Conservation (phyloP, 2,797 vertebrate species). For the Sternarchorhynchus goeldii region DNA sequence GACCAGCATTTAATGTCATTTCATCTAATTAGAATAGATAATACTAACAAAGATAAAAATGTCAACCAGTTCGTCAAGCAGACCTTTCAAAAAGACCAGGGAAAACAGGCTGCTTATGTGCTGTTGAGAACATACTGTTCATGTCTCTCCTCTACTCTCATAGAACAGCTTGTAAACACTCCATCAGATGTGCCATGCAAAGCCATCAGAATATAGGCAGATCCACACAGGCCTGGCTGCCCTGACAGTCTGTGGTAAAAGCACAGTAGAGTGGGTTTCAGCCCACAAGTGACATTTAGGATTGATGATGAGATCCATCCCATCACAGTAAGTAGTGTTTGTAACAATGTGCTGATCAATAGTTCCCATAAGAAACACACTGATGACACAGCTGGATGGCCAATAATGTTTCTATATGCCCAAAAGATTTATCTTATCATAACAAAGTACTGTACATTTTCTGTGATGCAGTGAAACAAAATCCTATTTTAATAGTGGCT, state of each 20-base stretch:
- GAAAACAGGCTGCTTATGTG: neutral
- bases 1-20: conserved; percentile 71
- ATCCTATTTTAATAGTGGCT: neutral
- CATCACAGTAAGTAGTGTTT: conserved; percentile 12
- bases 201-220: conserved; percentile 26
- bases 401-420: neutral
- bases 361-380: conserved; percentile 37
- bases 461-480: neutral
- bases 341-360: conserved; percentile 48
- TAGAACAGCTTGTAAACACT: conserved; percentile 67
- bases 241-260: conserved; percentile 39
- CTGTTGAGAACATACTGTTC: conserved; percentile 62
- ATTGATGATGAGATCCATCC: conserved; percentile 45
- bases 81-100: conserved; percentile 20
- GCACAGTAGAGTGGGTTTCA: conserved; percentile 23
- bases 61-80: conserved; percentile 54
- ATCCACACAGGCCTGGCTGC: conserved; percentile 33
- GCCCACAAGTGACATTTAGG: conserved; percentile 42
- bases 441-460: neutral
- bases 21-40: conserved; percentile 65
- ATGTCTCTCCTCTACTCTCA: conserved; percentile 64
- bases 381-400: conserved; percentile 5
- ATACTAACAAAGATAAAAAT: conserved; percentile 45
- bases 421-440: conserved; percentile 13
- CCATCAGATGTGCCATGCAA: conserved; percentile 67